Conservation (phyloP, 37 sponge, comb jelly and placozoan species). For the Ianthella basta region DNA sequence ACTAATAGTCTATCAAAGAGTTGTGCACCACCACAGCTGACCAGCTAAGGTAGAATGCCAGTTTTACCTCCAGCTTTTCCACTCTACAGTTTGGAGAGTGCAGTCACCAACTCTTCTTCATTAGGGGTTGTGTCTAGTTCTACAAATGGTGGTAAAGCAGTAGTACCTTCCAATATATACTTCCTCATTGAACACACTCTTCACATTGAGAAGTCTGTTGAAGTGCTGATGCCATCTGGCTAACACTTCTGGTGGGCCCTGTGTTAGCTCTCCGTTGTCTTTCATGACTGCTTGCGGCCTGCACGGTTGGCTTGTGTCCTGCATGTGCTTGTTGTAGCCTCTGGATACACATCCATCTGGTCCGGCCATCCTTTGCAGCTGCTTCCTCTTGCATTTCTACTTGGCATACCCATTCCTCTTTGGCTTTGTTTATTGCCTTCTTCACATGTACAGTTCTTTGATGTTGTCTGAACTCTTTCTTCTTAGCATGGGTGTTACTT, state of each 20-base stretch:
- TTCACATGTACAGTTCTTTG: too few relatives aligned
- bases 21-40: slow-evolving; percentile 33
- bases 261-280: slow-evolving; percentile 42
- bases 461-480: too few relatives aligned
- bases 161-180: neutral
- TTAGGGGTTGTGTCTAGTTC: slow-evolving; percentile 40
- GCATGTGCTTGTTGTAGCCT: too few relatives aligned
- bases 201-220: slow-evolving; percentile 10
- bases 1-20: slow-evolving; percentile 32
- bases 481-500: neutral
- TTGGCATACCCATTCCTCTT: too few relatives aligned
- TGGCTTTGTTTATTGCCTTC: too few relatives aligned
- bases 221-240: slow-evolving; percentile 52
- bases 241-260: slow-evolving; percentile 38
- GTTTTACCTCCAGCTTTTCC: slow-evolving; percentile 45
- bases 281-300: slow-evolving; percentile 38
- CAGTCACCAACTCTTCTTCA: slow-evolving; percentile 27
- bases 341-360: too few relatives aligned
- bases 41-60: slow-evolving; percentile 39
- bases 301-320: slow-evolving; percentile 8
- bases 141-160: neutral
- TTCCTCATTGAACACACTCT: slow-evolving; percentile 18
- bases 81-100: slow-evolving; percentile 34
- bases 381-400: too few relatives aligned
- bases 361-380: too few relatives aligned